Conservation (phyloP, 2,797 vertebrate genomes). For the Hydrocynus forskahlii region DNA sequence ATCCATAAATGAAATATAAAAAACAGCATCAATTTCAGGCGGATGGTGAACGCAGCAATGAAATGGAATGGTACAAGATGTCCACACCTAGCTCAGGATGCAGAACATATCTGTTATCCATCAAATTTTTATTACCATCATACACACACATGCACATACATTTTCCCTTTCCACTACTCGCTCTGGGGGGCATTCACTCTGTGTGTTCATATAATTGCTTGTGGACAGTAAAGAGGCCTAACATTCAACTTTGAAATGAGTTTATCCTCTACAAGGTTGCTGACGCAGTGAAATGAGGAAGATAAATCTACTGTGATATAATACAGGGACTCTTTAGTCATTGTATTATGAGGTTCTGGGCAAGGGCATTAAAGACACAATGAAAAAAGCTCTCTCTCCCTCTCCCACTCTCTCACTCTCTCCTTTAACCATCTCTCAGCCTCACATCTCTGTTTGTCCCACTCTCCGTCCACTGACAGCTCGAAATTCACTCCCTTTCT, state of each 20-base stretch:
- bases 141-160: slow-evolving; percentile 17
- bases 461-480: slow-evolving; percentile 7
- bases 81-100: slow-evolving; percentile 5
- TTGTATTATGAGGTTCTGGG: neutral
- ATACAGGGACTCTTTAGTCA: slow-evolving; percentile 1
- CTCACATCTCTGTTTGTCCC: slow-evolving; percentile 15
- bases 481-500: slow-evolving; percentile 40
- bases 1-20: neutral
- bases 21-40: no score
- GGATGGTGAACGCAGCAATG: neutral
- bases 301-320: slow-evolving; percentile 16
- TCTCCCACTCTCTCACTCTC: neutral
- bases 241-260: slow-evolving; percentile 20
- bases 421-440: slow-evolving; percentile 19
- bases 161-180: neutral
- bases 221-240: slow-evolving; percentile 8
- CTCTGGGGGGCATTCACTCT: slow-evolving; percentile 11
- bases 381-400: no score
- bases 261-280: slow-evolving; percentile 9
- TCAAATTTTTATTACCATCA: neutral
- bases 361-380: slow-evolving; percentile 5
- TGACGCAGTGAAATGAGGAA: slow-evolving; percentile 15
- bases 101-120: neutral
- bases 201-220: slow-evolving; percentile 23
- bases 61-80: neutral